Evolutionary conservation across 2,888 invertebrate genomes (phyloP).

Genomic region (Lepetodrilus schrolli): DNA sequence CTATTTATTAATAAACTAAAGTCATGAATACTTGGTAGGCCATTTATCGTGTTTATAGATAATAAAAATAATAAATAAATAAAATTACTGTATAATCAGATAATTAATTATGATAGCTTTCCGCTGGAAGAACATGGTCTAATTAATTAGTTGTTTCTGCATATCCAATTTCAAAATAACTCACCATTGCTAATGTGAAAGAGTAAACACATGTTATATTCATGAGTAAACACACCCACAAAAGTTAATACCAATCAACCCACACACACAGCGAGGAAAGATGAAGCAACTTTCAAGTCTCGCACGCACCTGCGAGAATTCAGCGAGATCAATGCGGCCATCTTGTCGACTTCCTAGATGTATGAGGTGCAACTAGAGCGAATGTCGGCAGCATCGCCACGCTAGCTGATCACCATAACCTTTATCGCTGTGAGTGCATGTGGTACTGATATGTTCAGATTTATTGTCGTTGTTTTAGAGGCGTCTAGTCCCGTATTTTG

Average conservation of each 20-base stretch:
- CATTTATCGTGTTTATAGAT: too few species aligned
- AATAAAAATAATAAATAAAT: too few species aligned
- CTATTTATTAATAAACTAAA: too few species aligned
- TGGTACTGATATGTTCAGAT: neutral
- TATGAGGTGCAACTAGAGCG: neutral
- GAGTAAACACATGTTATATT: too few species aligned
- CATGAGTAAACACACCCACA: too few species aligned
- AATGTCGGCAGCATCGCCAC: neutral
- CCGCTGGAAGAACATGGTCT: too few species aligned
- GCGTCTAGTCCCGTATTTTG: neutral
- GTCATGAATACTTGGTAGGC: too few species aligned
- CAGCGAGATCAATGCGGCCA: conserved; percentile 27
- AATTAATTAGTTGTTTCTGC: too few species aligned
- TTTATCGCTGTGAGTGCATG: neutral
- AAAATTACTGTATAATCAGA: too few species aligned
- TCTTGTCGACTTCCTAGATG: conserved; percentile 19
- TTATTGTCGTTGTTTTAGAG: neutral
- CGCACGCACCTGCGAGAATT: conserved; percentile 28
- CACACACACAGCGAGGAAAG: neutral
- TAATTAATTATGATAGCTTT: too few species aligned
- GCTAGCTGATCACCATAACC: neutral
- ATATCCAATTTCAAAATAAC: too few species aligned
- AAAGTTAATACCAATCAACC: neutral
- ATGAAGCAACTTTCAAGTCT: conserved; percentile 12
- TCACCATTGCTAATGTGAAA: too few species aligned